phyloP scores from a whole-genome alignment of 1,140 invertebrate species.

The Penaeus japonicus region DNA sequence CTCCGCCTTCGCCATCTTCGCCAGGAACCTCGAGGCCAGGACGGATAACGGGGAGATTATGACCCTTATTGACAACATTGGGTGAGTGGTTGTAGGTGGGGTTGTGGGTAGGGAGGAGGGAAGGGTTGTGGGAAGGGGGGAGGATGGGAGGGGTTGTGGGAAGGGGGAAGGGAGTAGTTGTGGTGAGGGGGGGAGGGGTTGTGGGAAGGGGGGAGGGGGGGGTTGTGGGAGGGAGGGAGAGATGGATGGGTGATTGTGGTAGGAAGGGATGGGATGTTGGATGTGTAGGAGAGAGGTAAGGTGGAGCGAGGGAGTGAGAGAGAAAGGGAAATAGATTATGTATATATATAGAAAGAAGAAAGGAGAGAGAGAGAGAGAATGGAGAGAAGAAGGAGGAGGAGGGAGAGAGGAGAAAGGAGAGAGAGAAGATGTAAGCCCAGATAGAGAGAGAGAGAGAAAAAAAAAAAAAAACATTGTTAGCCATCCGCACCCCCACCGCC shows the following conservation, averaged over 20 bases:
- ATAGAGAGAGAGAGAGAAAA: no score
- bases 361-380: neutral
- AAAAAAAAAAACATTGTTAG: neutral
- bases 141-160: neutral
- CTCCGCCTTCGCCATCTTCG: conserved; percentile 68
- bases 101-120: no score
- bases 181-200: neutral
- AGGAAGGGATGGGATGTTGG: no score
- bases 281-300: no score
- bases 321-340: no score
- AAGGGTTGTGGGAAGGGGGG: neutral
- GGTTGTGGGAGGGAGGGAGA: no score
- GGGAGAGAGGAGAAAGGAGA: no score
- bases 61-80: conserved; percentile 67
- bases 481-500: neutral
- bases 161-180: neutral
- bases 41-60: conserved; percentile 68
- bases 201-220: neutral
- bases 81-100: conserved; percentile 64
- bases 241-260: no score
- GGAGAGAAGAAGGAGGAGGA: neutral
- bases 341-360: neutral
- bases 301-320: no score
- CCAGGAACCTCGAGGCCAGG: conserved; percentile 67
- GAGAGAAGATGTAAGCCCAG: no score